These are phyloP conservation scores for Helostoma temminkii DNA, from an alignment of 2,797 vertebrate genomes.

Conservation along the genomic window DNA sequence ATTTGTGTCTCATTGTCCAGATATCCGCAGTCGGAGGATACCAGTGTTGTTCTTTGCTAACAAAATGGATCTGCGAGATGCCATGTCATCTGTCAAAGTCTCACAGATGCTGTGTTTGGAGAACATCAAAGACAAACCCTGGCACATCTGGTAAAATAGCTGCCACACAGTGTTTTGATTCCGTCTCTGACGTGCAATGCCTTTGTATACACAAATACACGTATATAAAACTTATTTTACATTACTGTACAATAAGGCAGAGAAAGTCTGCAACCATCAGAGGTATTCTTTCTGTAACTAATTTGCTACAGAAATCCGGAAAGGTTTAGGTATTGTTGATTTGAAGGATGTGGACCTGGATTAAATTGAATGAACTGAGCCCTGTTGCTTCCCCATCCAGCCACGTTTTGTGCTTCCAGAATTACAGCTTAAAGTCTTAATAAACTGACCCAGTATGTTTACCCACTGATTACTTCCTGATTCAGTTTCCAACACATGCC, in stretches of 20 bases:
- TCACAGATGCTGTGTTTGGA: conserved; percentile 95
- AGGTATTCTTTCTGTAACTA: neutral
- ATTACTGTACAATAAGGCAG: neutral
- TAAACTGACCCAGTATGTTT: conserved; percentile 4
- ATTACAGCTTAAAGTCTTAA: conserved; percentile 36
- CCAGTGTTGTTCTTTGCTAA: conserved; percentile 98
- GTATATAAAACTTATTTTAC: too few species aligned
- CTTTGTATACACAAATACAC: too few species aligned
- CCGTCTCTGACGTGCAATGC: neutral
- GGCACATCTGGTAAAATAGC: conserved; percentile 96
- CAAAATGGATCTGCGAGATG: conserved; percentile 96
- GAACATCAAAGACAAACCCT: conserved; percentile 98
- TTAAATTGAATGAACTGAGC: conserved; percentile 5
- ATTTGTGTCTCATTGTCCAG: conserved; percentile 69
- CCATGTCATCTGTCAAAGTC: conserved; percentile 95
- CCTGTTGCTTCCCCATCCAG: neutral
- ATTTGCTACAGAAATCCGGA: neutral
- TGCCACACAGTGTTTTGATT: neutral
- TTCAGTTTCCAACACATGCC: neutral
- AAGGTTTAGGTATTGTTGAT: neutral
- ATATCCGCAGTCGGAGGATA: conserved; percentile 92
- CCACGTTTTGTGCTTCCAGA: conserved; percentile 16
- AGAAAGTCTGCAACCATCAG: neutral
- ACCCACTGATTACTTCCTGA: conserved; percentile 7
- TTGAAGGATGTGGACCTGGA: conserved; percentile 6